A percentile compares a stretch with the other conserved stretches of the same genome.
Evolutionary conservation across 2,113 vertebrate genomes (phyloP).

Genomic region (Strix aluco): DNA sequence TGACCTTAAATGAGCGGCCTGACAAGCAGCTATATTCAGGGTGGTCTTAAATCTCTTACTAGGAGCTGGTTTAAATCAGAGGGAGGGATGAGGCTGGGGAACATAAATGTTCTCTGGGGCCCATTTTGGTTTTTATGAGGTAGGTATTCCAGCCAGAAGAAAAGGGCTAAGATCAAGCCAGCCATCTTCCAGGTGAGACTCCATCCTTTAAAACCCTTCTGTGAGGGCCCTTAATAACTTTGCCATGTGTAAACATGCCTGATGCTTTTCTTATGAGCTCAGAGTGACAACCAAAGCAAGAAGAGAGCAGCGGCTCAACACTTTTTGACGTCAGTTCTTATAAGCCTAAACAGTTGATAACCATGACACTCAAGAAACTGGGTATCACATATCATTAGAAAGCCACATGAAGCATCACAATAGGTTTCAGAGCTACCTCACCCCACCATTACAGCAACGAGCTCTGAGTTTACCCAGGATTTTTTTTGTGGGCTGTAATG

Average conservation of each 20-base stretch:
- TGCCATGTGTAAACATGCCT: slow-evolving; percentile 38
- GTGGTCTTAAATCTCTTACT: slow-evolving; percentile 33
- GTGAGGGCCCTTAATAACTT: slow-evolving; percentile 29
- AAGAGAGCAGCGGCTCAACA: neutral
- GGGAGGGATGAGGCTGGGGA: slow-evolving; percentile 35
- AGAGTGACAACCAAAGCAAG: neutral
- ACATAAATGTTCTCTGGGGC: neutral
- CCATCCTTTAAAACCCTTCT: neutral
- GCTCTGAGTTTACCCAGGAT: neutral
- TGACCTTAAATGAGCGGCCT: slow-evolving; percentile 1
- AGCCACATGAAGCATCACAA: neutral
- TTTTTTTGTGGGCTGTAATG: neutral
- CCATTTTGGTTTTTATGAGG: neutral
- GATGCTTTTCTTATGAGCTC: slow-evolving; percentile 59
- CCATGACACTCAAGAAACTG: slow-evolving; percentile 31
- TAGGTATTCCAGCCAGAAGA: neutral
- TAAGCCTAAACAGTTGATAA: slow-evolving; percentile 22
- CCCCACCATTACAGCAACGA: neutral
- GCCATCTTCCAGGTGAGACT: slow-evolving; percentile 25
- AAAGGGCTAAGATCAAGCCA: neutral
- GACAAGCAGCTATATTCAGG: slow-evolving; percentile 4
- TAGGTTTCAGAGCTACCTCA: neutral
- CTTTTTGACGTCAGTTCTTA: slow-evolving; percentile 55
- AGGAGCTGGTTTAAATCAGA: slow-evolving; percentile 51
- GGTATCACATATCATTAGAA: neutral